A percentile compares a stretch with the other conserved stretches of the same genome.
Conservation (phyloP, 2,797 vertebrate species). For the Sphenodon punctatus region DNA sequence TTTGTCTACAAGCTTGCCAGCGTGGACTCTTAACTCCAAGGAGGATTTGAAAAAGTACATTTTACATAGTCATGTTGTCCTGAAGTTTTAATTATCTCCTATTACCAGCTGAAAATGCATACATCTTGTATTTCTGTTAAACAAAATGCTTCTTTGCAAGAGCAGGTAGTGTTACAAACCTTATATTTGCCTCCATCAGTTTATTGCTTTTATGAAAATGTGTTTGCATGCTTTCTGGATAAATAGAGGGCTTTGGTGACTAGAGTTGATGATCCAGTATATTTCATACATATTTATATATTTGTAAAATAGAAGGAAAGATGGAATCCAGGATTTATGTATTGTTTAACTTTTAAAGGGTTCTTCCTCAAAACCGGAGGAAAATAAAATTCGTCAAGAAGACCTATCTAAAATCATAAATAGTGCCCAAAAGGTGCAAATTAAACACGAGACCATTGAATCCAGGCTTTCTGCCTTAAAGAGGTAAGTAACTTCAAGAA, state of each 20-base stretch:
- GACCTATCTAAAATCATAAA: conserved; percentile 91
- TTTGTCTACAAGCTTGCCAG: too few species aligned
- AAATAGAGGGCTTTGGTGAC: background rate
- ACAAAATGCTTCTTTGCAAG: too few species aligned
- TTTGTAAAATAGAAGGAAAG: background rate
- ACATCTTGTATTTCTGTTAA: too few species aligned
- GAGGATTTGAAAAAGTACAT: too few species aligned
- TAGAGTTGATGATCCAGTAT: background rate
- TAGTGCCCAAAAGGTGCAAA: conserved; percentile 90
- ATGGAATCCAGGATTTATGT: conserved; percentile 9
- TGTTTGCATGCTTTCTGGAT: background rate
- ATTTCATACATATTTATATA: background rate
- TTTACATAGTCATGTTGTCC: too few species aligned
- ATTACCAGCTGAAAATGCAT: too few species aligned
- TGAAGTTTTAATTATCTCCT: too few species aligned
- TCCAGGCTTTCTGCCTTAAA: conserved; percentile 88
- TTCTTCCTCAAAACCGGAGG: conserved; percentile 91
- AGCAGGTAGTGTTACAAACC: background rate
- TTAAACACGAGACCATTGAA: conserved; percentile 92
- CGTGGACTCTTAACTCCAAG: too few species aligned
- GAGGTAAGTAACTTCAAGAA: too few species aligned
- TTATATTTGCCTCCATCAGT: background rate
- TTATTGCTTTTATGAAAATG: background rate
- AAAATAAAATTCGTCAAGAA: conserved; percentile 90
- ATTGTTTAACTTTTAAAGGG: conserved; percentile 79